Conservation (phyloP, 2,888 invertebrate species). For the Hyles lineata region DNA sequence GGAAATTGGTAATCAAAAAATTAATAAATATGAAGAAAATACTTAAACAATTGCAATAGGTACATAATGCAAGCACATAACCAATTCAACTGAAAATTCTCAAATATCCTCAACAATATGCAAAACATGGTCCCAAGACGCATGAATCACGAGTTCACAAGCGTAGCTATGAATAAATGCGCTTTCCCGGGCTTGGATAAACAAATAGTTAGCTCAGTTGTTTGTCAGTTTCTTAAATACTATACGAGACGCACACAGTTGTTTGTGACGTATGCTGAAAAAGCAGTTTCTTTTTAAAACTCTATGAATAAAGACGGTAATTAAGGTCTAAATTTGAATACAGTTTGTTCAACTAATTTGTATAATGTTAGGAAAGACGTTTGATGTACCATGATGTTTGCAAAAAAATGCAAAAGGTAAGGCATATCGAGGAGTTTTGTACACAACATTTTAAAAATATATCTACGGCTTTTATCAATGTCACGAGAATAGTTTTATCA, state of each 20-base stretch:
- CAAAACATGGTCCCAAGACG: neutral
- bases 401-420: neutral
- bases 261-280: neutral
- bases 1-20: too few relatives aligned
- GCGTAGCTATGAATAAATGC: slow-evolving; percentile 44
- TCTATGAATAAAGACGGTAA: neutral
- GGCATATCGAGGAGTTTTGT: too few relatives aligned
- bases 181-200: slow-evolving; percentile 31
- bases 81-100: neutral
- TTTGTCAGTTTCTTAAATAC: slow-evolving; percentile 29
- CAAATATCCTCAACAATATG: neutral
- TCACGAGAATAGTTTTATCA: neutral
- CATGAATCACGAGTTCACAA: slow-evolving; percentile 33
- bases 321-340: neutral
- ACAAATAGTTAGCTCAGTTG: slow-evolving; percentile 28
- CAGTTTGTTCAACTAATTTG: neutral
- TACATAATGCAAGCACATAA: neutral
- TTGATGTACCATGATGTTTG: too few relatives aligned
- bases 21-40: neutral
- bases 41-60: neutral
- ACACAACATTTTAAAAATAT: too few relatives aligned
- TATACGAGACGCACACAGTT: slow-evolving; percentile 10
- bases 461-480: too few relatives aligned
- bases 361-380: too few relatives aligned
- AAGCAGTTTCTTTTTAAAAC: neutral